Percentiles rank a stretch among this genome's conserved stretches.
Conservation (phyloP, 2,113 vertebrate species). For the Sander lucioperca region DNA sequence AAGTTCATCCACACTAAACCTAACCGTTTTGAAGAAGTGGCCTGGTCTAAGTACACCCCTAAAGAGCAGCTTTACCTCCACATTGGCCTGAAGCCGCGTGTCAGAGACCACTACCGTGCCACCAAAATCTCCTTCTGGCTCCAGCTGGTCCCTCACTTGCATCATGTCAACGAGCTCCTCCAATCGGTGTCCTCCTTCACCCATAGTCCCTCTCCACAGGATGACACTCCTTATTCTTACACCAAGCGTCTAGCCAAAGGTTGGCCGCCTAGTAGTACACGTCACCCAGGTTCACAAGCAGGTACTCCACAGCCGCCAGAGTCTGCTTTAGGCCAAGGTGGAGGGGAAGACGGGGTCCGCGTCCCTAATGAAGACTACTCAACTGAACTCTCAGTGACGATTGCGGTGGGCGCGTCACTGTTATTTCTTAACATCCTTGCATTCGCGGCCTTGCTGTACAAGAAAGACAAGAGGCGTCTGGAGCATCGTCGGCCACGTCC, state of each 20-base stretch:
- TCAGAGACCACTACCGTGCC: conserved; percentile 95
- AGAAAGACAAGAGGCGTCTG: conserved; percentile 94
- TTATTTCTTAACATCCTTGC: conserved; percentile 97
- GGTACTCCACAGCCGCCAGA: conserved; percentile 86
- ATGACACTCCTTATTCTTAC: conserved; percentile 93
- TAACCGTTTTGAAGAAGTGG: conserved; percentile 97
- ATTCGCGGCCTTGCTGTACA: conserved; percentile 95
- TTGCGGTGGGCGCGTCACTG: conserved; percentile 94
- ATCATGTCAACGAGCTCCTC: conserved; percentile 94
- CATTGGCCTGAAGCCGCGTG: conserved; percentile 94
- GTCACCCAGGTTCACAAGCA: conserved; percentile 89
- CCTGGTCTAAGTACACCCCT: conserved; percentile 97
- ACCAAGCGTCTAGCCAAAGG: conserved; percentile 91
- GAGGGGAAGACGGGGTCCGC: conserved; percentile 63
- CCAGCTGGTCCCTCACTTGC: conserved; percentile 94
- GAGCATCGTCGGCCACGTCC: conserved; percentile 87
- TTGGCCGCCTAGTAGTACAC: conserved; percentile 88
- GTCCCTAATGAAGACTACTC: conserved; percentile 90
- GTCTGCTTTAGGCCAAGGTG: conserved; percentile 71
- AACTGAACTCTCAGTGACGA: conserved; percentile 96
- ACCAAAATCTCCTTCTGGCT: conserved; percentile 99
- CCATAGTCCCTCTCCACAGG: conserved; percentile 93
- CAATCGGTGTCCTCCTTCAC: conserved; percentile 96
- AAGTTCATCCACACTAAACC: conserved; percentile 99
- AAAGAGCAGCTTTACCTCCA: conserved; percentile 97